Conservation (phyloP, 2,888 invertebrate genomes). For the Aradus depressus region DNA sequence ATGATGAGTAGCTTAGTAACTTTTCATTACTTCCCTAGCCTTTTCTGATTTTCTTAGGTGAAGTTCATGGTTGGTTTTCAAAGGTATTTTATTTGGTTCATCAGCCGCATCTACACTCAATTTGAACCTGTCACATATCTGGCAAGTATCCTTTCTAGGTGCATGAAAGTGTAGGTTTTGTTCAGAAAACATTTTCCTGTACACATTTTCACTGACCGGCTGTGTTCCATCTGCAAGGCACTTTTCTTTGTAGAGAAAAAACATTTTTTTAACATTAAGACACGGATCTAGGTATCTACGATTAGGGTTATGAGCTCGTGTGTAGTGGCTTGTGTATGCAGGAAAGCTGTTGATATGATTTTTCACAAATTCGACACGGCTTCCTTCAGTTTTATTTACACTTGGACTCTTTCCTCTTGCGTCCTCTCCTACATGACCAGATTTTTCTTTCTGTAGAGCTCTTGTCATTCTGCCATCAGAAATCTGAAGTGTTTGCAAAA, state of each 20-base stretch:
- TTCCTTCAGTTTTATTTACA: slow-evolving; percentile 5
- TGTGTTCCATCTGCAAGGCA: slow-evolving; percentile 13
- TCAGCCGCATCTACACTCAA: slow-evolving; percentile 1
- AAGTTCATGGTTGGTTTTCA: not conserved
- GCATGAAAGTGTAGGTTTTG: slow-evolving; percentile 26
- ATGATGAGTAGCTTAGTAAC: too few relatives aligned
- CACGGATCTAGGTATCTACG: slow-evolving; percentile 18
- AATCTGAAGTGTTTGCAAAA: not conserved
- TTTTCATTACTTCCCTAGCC: slow-evolving; percentile 4
- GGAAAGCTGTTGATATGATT: slow-evolving; percentile 19
- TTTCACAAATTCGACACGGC: not conserved
- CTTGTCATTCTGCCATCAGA: slow-evolving; percentile 7
- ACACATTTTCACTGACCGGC: slow-evolving; percentile 24
- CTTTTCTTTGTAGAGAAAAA: slow-evolving; percentile 16
- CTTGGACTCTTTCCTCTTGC: not conserved
- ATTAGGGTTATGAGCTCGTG: slow-evolving; percentile 22
- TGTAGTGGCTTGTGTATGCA: slow-evolving; percentile 23
- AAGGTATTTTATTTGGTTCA: not conserved
- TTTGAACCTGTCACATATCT: slow-evolving; percentile 25
- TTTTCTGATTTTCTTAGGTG: slow-evolving; percentile 3
- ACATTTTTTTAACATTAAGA: slow-evolving; percentile 23
- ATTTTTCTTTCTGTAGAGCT: not conserved
- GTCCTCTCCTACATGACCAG: slow-evolving; percentile 3
- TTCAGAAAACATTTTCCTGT: slow-evolving; percentile 25
- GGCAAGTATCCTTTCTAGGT: slow-evolving; percentile 25